These are phyloP conservation scores for Drosophila takahashii DNA, from an alignment of 1,140 invertebrate genomes.

Conservation along the genomic window DNA sequence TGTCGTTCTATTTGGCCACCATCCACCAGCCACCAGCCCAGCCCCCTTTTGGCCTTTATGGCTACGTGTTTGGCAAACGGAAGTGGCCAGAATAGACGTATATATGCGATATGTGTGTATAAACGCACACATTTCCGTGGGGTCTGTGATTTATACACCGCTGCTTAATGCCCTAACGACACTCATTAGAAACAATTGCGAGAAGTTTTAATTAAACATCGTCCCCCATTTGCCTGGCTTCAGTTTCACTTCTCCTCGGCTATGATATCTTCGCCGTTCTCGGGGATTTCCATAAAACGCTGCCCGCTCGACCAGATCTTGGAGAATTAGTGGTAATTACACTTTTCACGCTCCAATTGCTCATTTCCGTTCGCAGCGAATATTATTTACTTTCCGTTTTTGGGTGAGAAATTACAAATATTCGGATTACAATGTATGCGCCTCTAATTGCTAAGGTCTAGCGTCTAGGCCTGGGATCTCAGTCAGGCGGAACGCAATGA, in stretches of 20 bases:
- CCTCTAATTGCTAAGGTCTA: constrained; percentile 23
- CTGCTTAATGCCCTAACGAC: constrained; percentile 77
- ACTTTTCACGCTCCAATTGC: constrained; percentile 77
- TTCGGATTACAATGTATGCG: constrained; percentile 10
- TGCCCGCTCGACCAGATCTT: constrained; percentile 51
- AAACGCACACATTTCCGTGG: constrained; percentile 37
- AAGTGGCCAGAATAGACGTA: constrained; percentile 69
- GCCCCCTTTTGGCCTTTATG: constrained; percentile 60
- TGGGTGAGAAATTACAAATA: constrained; percentile 37
- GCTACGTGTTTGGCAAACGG: constrained; percentile 82
- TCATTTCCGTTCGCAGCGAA: constrained; percentile 61
- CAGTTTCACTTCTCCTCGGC: constrained; percentile 10
- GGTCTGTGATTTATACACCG: constrained; percentile 73
- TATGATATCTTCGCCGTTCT: constrained; percentile 11
- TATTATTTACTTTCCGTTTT: constrained; percentile 55
- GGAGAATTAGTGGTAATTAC: constrained; percentile 66
- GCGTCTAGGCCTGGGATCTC: constrained; percentile 17
- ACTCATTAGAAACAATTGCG: constrained; percentile 81
- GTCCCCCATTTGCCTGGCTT: constrained; percentile 51
- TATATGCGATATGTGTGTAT: constrained; percentile 24
- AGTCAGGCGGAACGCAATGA: constrained; percentile 41
- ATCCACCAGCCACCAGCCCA: not conserved
- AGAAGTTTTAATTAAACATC: constrained; percentile 81
- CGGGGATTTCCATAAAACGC: constrained; percentile 64
- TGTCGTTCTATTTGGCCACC: constrained; percentile 7